Evolutionary conservation across 2,113 vertebrate genomes (phyloP), one percentile per base, ranked within the genome.

Genomic region (Thamnaconus septentrionalis): DNA sequence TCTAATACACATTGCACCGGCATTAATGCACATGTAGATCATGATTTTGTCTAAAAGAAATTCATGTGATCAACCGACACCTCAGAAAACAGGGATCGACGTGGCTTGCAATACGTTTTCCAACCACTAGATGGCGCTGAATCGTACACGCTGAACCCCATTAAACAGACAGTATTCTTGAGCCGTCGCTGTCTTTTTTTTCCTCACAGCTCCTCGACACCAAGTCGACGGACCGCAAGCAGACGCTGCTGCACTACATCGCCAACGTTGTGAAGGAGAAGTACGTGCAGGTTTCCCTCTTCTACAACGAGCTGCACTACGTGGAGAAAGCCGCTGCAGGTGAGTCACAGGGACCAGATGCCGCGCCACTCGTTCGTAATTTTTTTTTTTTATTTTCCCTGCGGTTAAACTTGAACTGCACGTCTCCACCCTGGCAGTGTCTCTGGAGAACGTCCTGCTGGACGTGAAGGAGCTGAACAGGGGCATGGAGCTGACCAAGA

Each of bases 311-410:
- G 85, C 87, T 98, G 56, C 94, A 98, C 87, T 98, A 97, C 0
- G 93, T 98, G 78, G 97, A 99, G 86, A 99, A 99, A 64, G 96
- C 96, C 0, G 96, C 95, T 0, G 95, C 95, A 89, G 96, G 97
- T 98, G 69, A 85, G 85, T 50, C 2, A 50, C 9, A 11, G 10
- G 48, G 48, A n/a, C 5, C 48, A 2, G 48, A 8, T n/a, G 48
- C 18, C 18, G 18, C 2, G 18, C 18, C 18, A 31, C 18, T 31
- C 18, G 48, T 7, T n/a, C 2, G 48, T n/a, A 8, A n/a, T 3
- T 9, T n/a, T n/a, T 50, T 8, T 11, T 18, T 7, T 47, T 57
- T 8, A 39, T 2, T 48, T 39, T 4, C 41, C 3, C 3, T 3
- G 3, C 3, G 11, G 9, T n/a, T 18, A 4, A 31, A 31, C 18